Percentiles rank a stretch among this genome's conserved stretches.
Conservation (phyloP, 2,888 invertebrate species). For the Blera fallax region DNA sequence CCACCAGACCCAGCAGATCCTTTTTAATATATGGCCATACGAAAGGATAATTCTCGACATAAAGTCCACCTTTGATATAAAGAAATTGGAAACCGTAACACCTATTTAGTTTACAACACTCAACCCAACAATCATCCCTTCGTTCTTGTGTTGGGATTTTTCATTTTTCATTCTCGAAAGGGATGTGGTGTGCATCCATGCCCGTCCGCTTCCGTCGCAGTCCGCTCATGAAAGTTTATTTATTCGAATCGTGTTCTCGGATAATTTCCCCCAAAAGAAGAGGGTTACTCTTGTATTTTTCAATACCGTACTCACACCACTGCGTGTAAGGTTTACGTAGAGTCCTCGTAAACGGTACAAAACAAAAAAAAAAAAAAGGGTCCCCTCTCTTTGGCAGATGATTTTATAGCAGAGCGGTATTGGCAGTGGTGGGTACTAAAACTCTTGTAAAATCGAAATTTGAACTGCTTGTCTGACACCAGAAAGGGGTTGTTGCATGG, state of each 20-base stretch:
- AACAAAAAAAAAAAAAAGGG: conserved; percentile 26
- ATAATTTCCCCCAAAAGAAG: conserved; percentile 48
- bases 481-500: conserved; percentile 7
- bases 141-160: conserved; percentile 22
- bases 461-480: conserved; percentile 66
- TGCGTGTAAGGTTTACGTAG: conserved; percentile 14
- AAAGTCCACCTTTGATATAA: conserved; percentile 72
- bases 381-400: conserved; percentile 27
- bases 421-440: conserved; percentile 39
- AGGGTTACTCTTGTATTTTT: conserved; percentile 9
- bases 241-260: conserved; percentile 70
- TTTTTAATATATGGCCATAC: conserved; percentile 54
- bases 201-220: neutral
- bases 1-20: conserved; percentile 28
- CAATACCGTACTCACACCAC: conserved; percentile 40
- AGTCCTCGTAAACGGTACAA: too few species aligned
- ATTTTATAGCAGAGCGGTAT: conserved; percentile 50
- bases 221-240: conserved; percentile 54
- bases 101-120: conserved; percentile 71
- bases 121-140: conserved; percentile 4
- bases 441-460: conserved; percentile 70
- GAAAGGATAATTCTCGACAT: conserved; percentile 66
- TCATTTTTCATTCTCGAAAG: conserved; percentile 55
- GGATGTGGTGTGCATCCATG: conserved; percentile 10
- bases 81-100: conserved; percentile 72